phyloP scores from a whole-genome alignment of 2,797 vertebrate genomes.

The Ceyx erithaca region DNA sequence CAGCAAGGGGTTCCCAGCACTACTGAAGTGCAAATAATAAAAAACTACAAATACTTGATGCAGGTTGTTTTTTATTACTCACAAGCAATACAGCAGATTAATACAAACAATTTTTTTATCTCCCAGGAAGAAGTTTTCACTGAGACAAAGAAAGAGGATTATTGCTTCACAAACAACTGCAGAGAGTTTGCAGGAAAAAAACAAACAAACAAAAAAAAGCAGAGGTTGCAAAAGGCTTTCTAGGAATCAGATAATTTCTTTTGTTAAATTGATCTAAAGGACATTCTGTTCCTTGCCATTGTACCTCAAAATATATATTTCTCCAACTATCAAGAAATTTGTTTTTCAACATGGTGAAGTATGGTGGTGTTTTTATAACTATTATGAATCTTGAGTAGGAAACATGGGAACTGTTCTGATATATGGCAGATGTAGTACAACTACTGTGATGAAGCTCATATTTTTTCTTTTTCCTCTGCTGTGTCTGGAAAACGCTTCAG shows the following conservation, averaged over 20 bases:
- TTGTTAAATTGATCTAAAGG: slow-evolving; percentile 54
- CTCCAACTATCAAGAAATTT: slow-evolving; percentile 54
- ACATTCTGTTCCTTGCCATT: slow-evolving; percentile 35
- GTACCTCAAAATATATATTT: slow-evolving; percentile 59
- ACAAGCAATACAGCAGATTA: not conserved
- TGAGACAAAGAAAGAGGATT: slow-evolving; percentile 10
- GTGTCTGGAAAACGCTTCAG: slow-evolving; percentile 54
- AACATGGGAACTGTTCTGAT: slow-evolving; percentile 60
- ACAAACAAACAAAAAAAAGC: not conserved
- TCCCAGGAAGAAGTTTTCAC: slow-evolving; percentile 27
- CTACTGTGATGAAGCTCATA: slow-evolving; percentile 66
- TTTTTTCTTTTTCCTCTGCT: slow-evolving; percentile 47
- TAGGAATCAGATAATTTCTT: slow-evolving; percentile 48
- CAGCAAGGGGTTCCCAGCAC: not conserved
- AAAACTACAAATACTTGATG: not conserved
- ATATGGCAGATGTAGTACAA: slow-evolving; percentile 68
- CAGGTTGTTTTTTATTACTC: not conserved
- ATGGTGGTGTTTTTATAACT: slow-evolving; percentile 14
- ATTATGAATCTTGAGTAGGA: slow-evolving; percentile 67
- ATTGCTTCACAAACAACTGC: slow-evolving; percentile 3
- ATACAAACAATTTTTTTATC: slow-evolving; percentile 10
- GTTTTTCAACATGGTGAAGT: slow-evolving; percentile 43
- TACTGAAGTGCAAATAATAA: slow-evolving; percentile 7
- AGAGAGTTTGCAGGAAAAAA: slow-evolving; percentile 43
- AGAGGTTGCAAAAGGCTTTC: slow-evolving; percentile 45